phyloP scores from a whole-genome alignment of 2,888 invertebrate genomes.

The Polymixis lichenea region DNA sequence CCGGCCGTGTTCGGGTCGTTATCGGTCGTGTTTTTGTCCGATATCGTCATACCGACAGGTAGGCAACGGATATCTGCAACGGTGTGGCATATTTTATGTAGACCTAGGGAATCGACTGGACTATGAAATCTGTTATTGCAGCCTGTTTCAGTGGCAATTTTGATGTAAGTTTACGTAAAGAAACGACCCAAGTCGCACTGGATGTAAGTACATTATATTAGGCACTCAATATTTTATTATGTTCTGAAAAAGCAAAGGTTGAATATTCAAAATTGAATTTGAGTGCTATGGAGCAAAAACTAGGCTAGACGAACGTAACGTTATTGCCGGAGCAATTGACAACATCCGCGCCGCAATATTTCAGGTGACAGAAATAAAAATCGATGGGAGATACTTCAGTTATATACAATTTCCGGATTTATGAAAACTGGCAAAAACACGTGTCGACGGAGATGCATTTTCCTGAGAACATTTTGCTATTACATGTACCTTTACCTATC shows the following conservation, averaged over 20 bases:
- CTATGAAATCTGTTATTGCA: not conserved
- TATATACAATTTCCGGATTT: constrained; percentile 17
- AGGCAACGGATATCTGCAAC: constrained; percentile 11
- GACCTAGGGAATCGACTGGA: not conserved
- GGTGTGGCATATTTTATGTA: not conserved
- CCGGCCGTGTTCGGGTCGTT: no score
- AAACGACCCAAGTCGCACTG: not conserved
- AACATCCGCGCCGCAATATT: constrained; percentile 33
- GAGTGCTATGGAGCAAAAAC: constrained; percentile 27
- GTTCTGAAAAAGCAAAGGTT: not conserved
- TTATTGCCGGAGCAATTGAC: constrained; percentile 38
- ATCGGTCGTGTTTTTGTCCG: constrained; percentile 43
- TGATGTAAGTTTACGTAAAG: not conserved
- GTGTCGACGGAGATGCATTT: not conserved
- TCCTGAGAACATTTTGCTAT: not conserved
- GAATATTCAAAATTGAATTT: constrained; percentile 11
- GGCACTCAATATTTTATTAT: not conserved
- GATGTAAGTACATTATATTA: not conserved
- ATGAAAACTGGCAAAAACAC: not conserved
- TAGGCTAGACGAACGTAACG: constrained; percentile 15
- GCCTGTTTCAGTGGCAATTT: not conserved
- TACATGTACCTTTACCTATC: no score
- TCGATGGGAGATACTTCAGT: constrained; percentile 7
- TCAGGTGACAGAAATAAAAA: constrained; percentile 30
- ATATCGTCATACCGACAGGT: constrained; percentile 17